Evolutionary conservation across 2,797 vertebrate genomes (phyloP).

Genomic region (Heliangelus exortis): DNA sequence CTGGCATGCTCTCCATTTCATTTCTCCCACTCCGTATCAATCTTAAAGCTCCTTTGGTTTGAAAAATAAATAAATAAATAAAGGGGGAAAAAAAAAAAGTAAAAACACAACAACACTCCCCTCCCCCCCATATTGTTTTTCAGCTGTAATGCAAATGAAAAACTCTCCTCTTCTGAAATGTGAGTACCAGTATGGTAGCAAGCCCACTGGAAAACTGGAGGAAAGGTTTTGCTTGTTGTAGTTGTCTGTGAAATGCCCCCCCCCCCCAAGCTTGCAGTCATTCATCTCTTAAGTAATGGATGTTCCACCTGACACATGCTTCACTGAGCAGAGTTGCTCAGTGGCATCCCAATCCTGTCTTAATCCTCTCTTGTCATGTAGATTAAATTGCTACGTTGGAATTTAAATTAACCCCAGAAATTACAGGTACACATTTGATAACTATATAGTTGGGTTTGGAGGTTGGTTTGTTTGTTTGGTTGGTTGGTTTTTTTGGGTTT

Average conservation of each 20-base stretch:
- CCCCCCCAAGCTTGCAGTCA: neutral
- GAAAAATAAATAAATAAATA: too few relatives aligned
- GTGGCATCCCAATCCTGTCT: neutral
- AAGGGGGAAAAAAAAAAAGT: too few relatives aligned
- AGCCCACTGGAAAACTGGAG: neutral
- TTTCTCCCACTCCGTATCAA: neutral
- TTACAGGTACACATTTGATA: neutral
- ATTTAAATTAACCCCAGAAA: slow-evolving; percentile 42
- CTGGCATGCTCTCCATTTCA: neutral
- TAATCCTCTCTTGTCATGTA: neutral
- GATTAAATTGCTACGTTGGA: slow-evolving; percentile 1
- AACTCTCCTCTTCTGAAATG: neutral
- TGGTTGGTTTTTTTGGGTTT: too few relatives aligned
- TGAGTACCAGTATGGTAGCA: neutral
- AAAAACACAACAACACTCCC: too few relatives aligned
- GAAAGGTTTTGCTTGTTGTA: neutral
- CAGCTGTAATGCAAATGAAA: neutral
- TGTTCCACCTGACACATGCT: slow-evolving; percentile 31
- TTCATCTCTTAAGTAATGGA: neutral
- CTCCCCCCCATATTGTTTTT: neutral
- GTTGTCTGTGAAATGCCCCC: neutral
- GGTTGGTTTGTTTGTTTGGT: too few relatives aligned
- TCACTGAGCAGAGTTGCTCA: neutral
- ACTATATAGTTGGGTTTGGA: neutral
- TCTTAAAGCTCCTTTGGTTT: neutral